Evolutionary conservation across 2,113 vertebrate genomes (phyloP).

Genomic region (Vidua chalybeata): DNA sequence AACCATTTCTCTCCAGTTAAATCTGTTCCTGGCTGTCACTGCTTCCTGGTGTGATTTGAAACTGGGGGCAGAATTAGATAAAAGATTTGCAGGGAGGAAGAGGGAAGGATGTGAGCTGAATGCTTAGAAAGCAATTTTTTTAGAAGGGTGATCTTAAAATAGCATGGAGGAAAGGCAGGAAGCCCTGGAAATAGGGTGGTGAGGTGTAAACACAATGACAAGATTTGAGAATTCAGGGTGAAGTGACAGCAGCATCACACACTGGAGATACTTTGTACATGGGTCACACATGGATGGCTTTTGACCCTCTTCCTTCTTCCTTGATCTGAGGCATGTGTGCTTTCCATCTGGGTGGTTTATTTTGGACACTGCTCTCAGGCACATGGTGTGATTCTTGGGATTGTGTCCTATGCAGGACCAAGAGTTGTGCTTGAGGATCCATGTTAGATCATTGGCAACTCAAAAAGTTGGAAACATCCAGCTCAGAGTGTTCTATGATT

Average conservation of each 20-base stretch:
- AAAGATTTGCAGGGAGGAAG: neutral
- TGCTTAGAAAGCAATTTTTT: neutral
- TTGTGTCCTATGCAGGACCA: neutral
- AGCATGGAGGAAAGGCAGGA: neutral
- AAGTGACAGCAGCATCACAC: neutral
- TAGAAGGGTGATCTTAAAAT: neutral
- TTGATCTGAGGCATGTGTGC: neutral
- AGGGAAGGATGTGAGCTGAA: neutral
- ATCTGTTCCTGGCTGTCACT: neutral
- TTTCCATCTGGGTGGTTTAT: neutral
- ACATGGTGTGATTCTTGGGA: neutral
- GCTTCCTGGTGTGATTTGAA: neutral
- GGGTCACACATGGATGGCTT: neutral
- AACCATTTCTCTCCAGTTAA: neutral
- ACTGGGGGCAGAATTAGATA: neutral
- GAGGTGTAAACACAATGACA: neutral
- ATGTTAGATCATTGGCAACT: neutral
- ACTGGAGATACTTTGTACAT: neutral
- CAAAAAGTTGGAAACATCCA: neutral
- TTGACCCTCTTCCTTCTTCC: neutral
- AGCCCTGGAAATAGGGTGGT: neutral
- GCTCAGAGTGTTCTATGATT: neutral
- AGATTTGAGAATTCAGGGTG: neutral
- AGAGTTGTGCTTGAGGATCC: fast-evolving
- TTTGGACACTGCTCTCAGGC: neutral